Conservation (phyloP, 2,888 invertebrate genomes). For the Pammene aurita region DNA sequence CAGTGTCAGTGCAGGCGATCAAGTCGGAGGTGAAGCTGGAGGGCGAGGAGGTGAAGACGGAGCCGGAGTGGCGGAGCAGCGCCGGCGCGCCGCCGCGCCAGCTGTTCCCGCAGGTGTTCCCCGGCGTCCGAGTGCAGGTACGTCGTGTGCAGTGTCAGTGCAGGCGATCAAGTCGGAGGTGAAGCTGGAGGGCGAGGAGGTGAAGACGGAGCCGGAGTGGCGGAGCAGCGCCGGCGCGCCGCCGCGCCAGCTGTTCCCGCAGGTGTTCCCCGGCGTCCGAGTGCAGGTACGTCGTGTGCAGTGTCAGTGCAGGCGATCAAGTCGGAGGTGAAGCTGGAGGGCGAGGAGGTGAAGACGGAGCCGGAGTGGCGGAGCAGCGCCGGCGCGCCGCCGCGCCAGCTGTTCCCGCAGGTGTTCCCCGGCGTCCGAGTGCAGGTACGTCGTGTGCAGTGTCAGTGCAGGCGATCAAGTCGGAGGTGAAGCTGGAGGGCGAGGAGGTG, state of each 20-base stretch:
- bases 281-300: slow-evolving; percentile 53
- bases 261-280: slow-evolving; percentile 50
- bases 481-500: slow-evolving; percentile 65
- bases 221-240: slow-evolving; percentile 48
- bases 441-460: too few relatives aligned
- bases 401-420: slow-evolving; percentile 52
- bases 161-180: slow-evolving; percentile 74
- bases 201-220: slow-evolving; percentile 53
- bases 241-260: slow-evolving; percentile 53
- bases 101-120: slow-evolving; percentile 52
- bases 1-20: slow-evolving; percentile 69
- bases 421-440: slow-evolving; percentile 54
- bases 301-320: slow-evolving; percentile 75
- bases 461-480: slow-evolving; percentile 73
- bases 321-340: slow-evolving; percentile 71
- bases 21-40: slow-evolving; percentile 75
- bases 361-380: slow-evolving; percentile 50
- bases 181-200: slow-evolving; percentile 68
- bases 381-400: slow-evolving; percentile 51
- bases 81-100: slow-evolving; percentile 49
- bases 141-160: too few relatives aligned
- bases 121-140: slow-evolving; percentile 52
- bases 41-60: slow-evolving; percentile 60
- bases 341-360: slow-evolving; percentile 60
- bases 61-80: slow-evolving; percentile 50